A percentile compares a stretch with the other conserved stretches of the same genome.
Evolutionary conservation across 2,797 vertebrate species (phyloP).

Genomic region (Peromyscus attwateri): DNA sequence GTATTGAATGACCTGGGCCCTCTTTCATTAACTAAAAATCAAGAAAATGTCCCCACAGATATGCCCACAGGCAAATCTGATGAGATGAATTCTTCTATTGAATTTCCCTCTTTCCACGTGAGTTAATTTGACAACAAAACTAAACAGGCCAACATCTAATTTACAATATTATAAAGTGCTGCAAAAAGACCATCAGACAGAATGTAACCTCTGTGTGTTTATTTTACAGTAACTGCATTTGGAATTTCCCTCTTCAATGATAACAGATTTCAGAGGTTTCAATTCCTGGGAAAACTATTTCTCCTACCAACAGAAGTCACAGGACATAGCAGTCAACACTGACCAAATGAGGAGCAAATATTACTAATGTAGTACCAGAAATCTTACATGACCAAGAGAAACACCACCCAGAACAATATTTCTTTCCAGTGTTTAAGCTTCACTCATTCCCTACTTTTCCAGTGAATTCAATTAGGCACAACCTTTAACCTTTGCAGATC

Average conservation of each 20-base stretch:
- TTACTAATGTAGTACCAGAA: not conserved
- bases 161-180: not conserved
- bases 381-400: slow-evolving; percentile 21
- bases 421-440: not conserved
- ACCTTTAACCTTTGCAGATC: slow-evolving; percentile 32
- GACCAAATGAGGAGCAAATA: not conserved
- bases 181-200: not conserved
- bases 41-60: not conserved
- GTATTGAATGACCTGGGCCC: not conserved
- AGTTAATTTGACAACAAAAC: not conserved
- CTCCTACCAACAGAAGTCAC: not conserved
- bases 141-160: not conserved
- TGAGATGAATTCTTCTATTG: not conserved
- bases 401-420: slow-evolving; percentile 14
- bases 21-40: not conserved
- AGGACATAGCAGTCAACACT: not conserved
- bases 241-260: slow-evolving; percentile 65
- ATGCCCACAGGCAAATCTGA: not conserved
- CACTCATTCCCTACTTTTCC: slow-evolving; percentile 18
- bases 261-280: slow-evolving; percentile 23
- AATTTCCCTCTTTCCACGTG: not conserved
- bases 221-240: slow-evolving; percentile 46
- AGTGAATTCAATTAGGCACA: slow-evolving; percentile 6
- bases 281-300: slow-evolving; percentile 38
- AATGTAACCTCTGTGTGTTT: slow-evolving; percentile 18